Percentiles rank a stretch among this genome's conserved stretches.
Evolutionary conservation across 2,113 vertebrate genomes (phyloP).

Genomic region (Microcebus tavaratra): DNA sequence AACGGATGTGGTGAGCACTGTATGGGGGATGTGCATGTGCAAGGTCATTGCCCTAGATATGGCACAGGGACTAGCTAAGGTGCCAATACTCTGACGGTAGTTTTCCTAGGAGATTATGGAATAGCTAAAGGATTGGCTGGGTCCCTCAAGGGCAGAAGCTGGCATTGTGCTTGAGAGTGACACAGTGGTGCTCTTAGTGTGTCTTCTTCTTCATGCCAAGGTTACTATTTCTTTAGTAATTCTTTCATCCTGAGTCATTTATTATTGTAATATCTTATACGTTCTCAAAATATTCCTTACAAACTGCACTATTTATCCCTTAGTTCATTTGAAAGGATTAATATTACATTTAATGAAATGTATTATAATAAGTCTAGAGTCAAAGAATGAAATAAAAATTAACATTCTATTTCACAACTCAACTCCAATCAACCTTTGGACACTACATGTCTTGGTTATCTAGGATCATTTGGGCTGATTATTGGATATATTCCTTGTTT

Average conservation of each 20-base stretch:
- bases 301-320: background rate
- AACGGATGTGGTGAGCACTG: no score
- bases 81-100: background rate
- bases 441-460: background rate
- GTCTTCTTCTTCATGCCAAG: background rate
- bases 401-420: background rate
- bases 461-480: background rate
- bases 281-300: background rate
- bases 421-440: background rate
- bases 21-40: no score
- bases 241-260: background rate
- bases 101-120: background rate
- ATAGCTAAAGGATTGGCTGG: background rate
- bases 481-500: background rate
- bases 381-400: background rate
- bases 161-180: background rate
- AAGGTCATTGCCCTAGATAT: background rate
- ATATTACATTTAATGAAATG: background rate
- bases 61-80: background rate
- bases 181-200: background rate
- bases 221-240: background rate
- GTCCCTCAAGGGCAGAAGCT: background rate
- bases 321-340: background rate
- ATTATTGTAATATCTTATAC: background rate
- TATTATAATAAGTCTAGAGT: background rate